A percentile compares a stretch with the other conserved stretches of the same genome.
These are phyloP conservation scores for Ctenicera cuprea DNA, from an alignment of 2,888 invertebrate species.

Conservation along the genomic window DNA sequence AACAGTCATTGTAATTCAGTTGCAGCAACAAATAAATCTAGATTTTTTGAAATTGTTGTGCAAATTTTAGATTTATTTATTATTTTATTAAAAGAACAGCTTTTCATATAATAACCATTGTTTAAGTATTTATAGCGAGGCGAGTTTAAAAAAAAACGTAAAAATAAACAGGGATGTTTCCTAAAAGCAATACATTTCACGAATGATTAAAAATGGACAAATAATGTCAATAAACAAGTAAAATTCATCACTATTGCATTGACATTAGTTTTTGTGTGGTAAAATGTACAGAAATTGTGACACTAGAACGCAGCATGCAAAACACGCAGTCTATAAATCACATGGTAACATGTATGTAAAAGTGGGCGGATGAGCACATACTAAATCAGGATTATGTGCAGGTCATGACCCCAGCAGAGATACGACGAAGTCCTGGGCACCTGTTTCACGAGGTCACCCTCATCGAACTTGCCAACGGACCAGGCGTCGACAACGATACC, in stretches of 20 bases:
- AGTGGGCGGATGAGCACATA: constrained; percentile 56
- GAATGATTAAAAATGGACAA: constrained; percentile 5
- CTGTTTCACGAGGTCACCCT: constrained; percentile 80
- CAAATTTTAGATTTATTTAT: too few species aligned
- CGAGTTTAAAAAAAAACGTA: too few species aligned
- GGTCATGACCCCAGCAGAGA: constrained; percentile 81
- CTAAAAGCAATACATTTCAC: background rate
- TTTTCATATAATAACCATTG: too few species aligned
- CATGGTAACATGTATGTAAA: constrained; percentile 62
- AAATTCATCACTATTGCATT: constrained; percentile 47
- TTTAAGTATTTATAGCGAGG: too few species aligned
- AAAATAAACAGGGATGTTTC: too few species aligned
- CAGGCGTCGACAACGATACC: constrained; percentile 66
- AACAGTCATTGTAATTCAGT: too few species aligned
- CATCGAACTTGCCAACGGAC: constrained; percentile 74
- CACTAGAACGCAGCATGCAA: constrained; percentile 57
- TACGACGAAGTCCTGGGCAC: constrained; percentile 78
- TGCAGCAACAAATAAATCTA: too few species aligned
- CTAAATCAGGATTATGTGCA: constrained; percentile 65
- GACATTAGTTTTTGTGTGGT: constrained; percentile 57
- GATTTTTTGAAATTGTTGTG: too few species aligned
- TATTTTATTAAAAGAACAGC: too few species aligned
- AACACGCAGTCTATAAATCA: constrained; percentile 61
- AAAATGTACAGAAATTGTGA: constrained; percentile 31
- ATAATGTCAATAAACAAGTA: constrained; percentile 20